Base-by-base conservation (phyloP, 2,113 vertebrate species). In the Mormoops blainvillei region DNA sequence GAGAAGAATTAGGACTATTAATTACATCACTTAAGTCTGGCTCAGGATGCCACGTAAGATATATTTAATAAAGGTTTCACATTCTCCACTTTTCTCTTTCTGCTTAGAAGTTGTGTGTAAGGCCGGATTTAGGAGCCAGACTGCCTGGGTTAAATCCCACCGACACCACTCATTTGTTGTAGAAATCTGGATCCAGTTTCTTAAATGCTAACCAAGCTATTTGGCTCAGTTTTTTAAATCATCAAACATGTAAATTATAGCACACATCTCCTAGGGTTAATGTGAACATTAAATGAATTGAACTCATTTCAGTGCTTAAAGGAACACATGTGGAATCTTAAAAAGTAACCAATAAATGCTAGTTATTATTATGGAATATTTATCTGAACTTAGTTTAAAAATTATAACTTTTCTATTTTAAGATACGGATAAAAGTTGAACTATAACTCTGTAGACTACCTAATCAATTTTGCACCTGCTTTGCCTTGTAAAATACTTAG, bases 381-480 rank as follows among this genome's bases (percentile, higher is more conserved):
- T 92, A 28, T 56, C 76, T 15, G 15, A 3, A 4, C 28, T 89
- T 68, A 58, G 4, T 3, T 54, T 70, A 61, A 95, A 94, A 89
- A 68, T 58, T 20, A 70, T 41, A 84, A 73, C 12, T 48, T 92
- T 97, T 65, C 20, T 26, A 45, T 28, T 91, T 84, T 67, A 85
- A 94, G 33, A 61, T 67, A 41, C 12, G 88, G 77, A 91, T 81
- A 89, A 89, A 95, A 85, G 81, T 71, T 88, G 41, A 95, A 94
- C 67, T 70, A 50, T 15, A 90, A 38, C 41, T 89, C 61, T 45
- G 2, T 67, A 81, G 48, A 82, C 9, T 48, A 54, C 50, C 26
- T 68, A 90, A 78, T 85, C 19, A 92, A 61, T 85, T 71, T 83
- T 92, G 15, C 4, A 56, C 9, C 20, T 67, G 22, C 5, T 45